A percentile compares a stretch with the other conserved stretches of the same genome.
Evolutionary conservation across 2,113 vertebrate species (phyloP).

Genomic region (Willisornis vidua): DNA sequence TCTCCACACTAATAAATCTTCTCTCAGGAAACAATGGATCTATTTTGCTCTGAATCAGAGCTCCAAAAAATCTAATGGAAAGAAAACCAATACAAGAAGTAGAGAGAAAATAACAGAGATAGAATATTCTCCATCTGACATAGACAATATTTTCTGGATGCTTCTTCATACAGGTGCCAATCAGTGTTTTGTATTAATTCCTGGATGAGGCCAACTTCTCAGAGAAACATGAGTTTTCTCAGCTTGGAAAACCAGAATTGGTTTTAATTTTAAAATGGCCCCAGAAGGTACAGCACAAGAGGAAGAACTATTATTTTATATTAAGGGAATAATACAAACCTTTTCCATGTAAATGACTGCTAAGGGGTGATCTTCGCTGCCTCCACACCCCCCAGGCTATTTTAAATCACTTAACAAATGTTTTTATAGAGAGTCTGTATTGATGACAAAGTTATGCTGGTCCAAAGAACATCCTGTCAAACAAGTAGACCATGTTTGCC

Average conservation of each 20-base stretch:
- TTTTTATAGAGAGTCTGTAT: neutral
- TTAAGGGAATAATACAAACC: neutral
- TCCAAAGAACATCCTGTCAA: neutral
- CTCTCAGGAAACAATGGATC: neutral
- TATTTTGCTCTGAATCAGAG: neutral
- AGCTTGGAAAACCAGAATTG: neutral
- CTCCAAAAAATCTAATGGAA: neutral
- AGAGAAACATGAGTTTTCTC: neutral
- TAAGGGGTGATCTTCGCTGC: neutral
- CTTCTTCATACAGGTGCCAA: neutral
- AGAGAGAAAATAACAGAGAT: neutral
- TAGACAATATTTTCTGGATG: neutral
- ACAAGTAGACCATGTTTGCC: neutral
- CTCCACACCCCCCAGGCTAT: neutral
- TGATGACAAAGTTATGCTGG: neutral
- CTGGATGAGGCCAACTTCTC: neutral
- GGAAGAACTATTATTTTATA: neutral
- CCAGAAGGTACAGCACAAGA: neutral
- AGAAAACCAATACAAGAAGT: neutral
- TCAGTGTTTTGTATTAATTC: neutral
- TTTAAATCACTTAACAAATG: neutral
- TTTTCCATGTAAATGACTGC: neutral
- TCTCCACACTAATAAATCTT: neutral
- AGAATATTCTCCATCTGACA: neutral
- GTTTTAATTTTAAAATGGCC: neutral